Percentiles rank a stretch among this genome's conserved stretches.
phyloP scores from a whole-genome alignment of 2,888 invertebrate species.

The Drosophila mercatorum region DNA sequence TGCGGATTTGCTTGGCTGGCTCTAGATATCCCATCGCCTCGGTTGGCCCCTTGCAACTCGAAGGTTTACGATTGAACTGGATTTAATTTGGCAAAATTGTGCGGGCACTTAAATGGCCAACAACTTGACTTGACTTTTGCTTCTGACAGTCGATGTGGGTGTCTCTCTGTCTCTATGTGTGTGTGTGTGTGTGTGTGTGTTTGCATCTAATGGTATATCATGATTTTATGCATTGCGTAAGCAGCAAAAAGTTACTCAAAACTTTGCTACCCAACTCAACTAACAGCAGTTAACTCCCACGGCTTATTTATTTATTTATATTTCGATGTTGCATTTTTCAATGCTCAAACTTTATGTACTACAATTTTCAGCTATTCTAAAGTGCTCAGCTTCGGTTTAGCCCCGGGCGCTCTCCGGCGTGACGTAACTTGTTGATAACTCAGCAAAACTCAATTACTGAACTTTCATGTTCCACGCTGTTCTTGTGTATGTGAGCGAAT shows the following conservation, averaged over 20 bases:
- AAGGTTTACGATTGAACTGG: constrained; percentile 76
- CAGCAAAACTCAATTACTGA: constrained; percentile 66
- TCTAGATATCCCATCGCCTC: constrained; percentile 28
- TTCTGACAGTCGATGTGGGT: constrained; percentile 6
- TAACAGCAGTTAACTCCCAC: constrained; percentile 11
- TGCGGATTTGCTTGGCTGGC: constrained; percentile 65
- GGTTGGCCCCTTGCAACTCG: constrained; percentile 32
- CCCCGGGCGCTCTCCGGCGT: constrained; percentile 24
- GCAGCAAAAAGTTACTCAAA: constrained; percentile 31
- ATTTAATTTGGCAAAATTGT: constrained; percentile 78
- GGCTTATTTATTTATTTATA: constrained; percentile 56
- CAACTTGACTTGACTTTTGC: constrained; percentile 57
- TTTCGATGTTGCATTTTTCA: constrained; percentile 43
- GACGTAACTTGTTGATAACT: constrained; percentile 63
- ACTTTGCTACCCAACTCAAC: constrained; percentile 22
- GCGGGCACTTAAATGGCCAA: constrained; percentile 73
- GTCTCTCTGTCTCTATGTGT: neutral
- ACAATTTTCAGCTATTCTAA: constrained; percentile 36
- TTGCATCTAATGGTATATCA: constrained; percentile 19
- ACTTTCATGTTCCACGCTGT: constrained; percentile 43
- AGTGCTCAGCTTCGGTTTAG: constrained; percentile 8
- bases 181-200: neutral
- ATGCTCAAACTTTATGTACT: constrained; percentile 37
- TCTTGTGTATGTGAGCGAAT: constrained; percentile 1
- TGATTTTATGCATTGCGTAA: constrained; percentile 49